Evolutionary conservation across 2,113 vertebrate species (phyloP).

Genomic region (Martes martes): DNA sequence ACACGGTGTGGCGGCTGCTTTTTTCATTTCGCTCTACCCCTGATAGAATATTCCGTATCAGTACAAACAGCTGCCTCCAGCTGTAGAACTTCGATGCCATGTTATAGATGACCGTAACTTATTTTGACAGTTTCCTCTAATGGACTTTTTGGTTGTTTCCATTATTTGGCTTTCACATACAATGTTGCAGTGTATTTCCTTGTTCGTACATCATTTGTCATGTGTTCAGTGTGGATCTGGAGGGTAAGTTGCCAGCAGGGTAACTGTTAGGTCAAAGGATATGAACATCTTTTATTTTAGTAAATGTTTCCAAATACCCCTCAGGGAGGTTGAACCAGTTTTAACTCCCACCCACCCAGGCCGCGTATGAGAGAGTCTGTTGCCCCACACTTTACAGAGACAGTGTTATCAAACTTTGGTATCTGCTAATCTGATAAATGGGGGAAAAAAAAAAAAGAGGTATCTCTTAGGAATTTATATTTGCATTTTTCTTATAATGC

Average conservation of each 20-base stretch:
- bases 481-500: not conserved
- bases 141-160: not conserved
- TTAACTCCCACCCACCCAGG: not conserved
- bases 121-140: not conserved
- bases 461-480: not conserved
- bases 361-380: fast-evolving
- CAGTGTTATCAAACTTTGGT: not conserved
- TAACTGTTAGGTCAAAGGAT: not conserved
- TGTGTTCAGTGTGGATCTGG: not conserved
- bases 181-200: not conserved
- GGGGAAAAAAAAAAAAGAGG: not conserved
- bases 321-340: not conserved
- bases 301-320: not conserved
- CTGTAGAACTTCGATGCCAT: not conserved
- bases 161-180: not conserved
- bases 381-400: not conserved
- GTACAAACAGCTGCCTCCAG: constrained; percentile 37
- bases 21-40: not conserved
- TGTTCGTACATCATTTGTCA: not conserved
- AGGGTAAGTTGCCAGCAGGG: not conserved
- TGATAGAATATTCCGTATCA: not conserved
- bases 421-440: not conserved
- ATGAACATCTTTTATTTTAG: not conserved
- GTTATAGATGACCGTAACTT: not conserved
- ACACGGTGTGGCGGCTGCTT: not conserved